These are phyloP conservation scores for Drosophila parthenogenetica DNA, from an alignment of 2,888 invertebrate species.

Conservation along the genomic window DNA sequence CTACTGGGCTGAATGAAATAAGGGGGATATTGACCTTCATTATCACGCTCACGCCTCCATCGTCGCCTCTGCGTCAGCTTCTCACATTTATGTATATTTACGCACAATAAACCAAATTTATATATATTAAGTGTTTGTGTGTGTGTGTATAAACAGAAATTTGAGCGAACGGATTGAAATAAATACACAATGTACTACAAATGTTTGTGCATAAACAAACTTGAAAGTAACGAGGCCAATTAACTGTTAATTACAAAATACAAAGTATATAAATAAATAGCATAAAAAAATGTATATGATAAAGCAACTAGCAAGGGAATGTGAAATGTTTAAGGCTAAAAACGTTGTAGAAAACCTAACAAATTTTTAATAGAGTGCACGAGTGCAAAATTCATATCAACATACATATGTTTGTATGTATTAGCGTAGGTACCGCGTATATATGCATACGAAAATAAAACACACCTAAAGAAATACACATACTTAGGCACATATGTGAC, in stretches of 20 bases:
- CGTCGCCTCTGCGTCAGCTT: conserved; percentile 1
- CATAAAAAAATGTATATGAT: conserved; percentile 4
- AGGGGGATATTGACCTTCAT: conserved; percentile 45
- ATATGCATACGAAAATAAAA: conserved; percentile 65
- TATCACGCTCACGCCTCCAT: conserved; percentile 24
- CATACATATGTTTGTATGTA: conserved; percentile 1
- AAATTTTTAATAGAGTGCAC: conserved; percentile 68
- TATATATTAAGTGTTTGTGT: background rate
- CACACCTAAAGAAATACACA: conserved; percentile 36
- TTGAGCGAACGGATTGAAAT: conserved; percentile 43
- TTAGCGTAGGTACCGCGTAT: background rate
- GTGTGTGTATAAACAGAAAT: conserved; percentile 13
- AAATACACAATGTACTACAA: conserved; percentile 31
- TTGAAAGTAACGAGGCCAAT: conserved; percentile 61
- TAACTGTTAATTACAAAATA: conserved; percentile 54
- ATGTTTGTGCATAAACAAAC: conserved; percentile 50
- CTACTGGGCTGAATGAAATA: conserved; percentile 4
- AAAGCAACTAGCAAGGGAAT: conserved; percentile 16
- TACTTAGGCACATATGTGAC: conserved; percentile 44
- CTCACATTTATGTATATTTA: conserved; percentile 21
- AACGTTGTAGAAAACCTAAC: conserved; percentile 39
- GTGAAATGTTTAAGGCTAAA: conserved; percentile 62
- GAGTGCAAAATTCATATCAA: conserved; percentile 64
- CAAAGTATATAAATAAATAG: conserved; percentile 8
- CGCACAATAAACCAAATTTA: conserved; percentile 40